These are phyloP conservation scores for Neodiprion pinetum DNA, from an alignment of 1,140 invertebrate species.

Conservation along the genomic window DNA sequence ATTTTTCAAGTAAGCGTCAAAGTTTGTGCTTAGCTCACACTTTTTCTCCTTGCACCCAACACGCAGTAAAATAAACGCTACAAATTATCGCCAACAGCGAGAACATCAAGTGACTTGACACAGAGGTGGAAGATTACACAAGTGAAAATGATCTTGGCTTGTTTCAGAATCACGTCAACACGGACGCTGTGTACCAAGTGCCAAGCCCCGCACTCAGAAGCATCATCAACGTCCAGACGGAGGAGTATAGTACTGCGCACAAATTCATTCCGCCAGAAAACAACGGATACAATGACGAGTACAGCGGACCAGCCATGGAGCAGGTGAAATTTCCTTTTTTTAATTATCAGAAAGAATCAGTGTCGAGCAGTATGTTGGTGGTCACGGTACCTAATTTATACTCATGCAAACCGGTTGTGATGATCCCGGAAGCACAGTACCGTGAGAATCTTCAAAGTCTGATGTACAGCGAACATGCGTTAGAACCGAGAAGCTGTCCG, in stretches of 20 bases:
- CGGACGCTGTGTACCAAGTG: not conserved
- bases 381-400: no score
- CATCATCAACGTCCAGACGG: not conserved
- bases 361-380: not conserved
- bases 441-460: no score
- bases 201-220: not conserved
- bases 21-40: not conserved
- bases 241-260: not conserved
- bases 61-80: no score
- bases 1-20: no score
- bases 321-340: slow-evolving; percentile 37
- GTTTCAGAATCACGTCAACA: not conserved
- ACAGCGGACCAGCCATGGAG: slow-evolving; percentile 55
- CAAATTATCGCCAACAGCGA: no score
- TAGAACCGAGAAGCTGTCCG: no score
- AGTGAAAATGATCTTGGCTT: not conserved
- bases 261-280: slow-evolving; percentile 16
- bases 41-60: not conserved
- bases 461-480: no score
- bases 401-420: not conserved
- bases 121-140: not conserved
- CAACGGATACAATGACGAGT: slow-evolving; percentile 41
- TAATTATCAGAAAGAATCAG: not conserved
- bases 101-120: not conserved
- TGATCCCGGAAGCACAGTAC: not conserved